Conservation (phyloP, 2,113 vertebrate species). For the Redunca redunca region DNA sequence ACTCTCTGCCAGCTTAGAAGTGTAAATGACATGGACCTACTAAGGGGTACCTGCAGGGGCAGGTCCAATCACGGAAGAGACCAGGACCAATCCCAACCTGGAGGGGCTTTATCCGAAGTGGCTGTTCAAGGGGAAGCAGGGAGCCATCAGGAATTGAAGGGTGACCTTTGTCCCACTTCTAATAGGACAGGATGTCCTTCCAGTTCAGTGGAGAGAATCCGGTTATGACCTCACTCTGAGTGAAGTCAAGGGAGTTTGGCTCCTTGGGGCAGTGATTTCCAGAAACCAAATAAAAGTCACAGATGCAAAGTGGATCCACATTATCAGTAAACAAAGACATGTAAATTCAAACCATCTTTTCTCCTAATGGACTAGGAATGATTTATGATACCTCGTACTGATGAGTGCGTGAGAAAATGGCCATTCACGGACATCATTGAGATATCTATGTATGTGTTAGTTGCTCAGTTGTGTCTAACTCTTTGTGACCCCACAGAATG, state of each 20-base stretch:
- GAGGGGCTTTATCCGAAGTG: neutral
- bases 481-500: neutral
- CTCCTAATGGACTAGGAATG: neutral
- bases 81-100: neutral
- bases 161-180: neutral
- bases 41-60: neutral
- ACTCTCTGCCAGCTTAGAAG: neutral
- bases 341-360: neutral
- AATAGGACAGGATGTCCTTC: neutral
- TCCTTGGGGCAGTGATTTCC: neutral
- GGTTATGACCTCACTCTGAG: neutral
- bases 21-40: neutral
- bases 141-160: neutral
- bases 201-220: neutral
- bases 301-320: neutral
- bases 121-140: neutral
- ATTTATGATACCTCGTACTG: neutral
- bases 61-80: neutral
- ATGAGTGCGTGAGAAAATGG: neutral
- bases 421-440: neutral
- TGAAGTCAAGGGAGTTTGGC: neutral
- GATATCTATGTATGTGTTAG: neutral
- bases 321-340: neutral
- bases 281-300: neutral
- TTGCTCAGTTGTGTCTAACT: neutral